These are phyloP conservation scores for Hirtodrosophila histrioides DNA, from an alignment of 2,888 invertebrate species.

Conservation along the genomic window DNA sequence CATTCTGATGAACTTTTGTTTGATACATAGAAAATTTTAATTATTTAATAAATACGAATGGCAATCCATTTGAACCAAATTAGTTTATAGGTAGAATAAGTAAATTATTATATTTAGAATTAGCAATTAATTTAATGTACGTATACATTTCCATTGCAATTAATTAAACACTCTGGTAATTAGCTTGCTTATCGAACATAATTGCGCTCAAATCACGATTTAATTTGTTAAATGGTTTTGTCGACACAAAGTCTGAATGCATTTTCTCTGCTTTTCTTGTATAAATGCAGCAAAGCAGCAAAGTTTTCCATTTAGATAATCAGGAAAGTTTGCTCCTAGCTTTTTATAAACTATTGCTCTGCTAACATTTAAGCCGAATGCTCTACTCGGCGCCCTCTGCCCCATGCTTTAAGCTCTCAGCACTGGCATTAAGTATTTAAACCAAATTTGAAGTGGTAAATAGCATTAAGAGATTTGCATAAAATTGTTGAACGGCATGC, in stretches of 20 bases:
- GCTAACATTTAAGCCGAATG: not conserved
- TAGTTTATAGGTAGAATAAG: no score
- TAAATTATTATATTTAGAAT: no score
- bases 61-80: no score
- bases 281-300: not conserved
- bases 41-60: no score
- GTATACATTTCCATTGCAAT: not conserved
- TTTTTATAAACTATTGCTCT: not conserved
- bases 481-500: slow-evolving; percentile 44
- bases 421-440: slow-evolving; percentile 58
- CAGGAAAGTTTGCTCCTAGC: slow-evolving; percentile 17
- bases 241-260: not conserved
- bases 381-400: not conserved
- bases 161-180: not conserved
- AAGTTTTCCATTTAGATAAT: slow-evolving; percentile 33
- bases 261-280: slow-evolving; percentile 1
- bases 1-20: no score
- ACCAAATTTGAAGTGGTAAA: slow-evolving; percentile 64
- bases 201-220: slow-evolving; percentile 1
- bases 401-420: not conserved
- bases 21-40: no score
- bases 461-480: slow-evolving; percentile 71
- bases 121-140: not conserved
- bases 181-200: slow-evolving; percentile 1
- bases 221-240: slow-evolving; percentile 6